Base-by-base conservation (phyloP, 2,797 vertebrate species). In the Champsocephalus esox region DNA sequence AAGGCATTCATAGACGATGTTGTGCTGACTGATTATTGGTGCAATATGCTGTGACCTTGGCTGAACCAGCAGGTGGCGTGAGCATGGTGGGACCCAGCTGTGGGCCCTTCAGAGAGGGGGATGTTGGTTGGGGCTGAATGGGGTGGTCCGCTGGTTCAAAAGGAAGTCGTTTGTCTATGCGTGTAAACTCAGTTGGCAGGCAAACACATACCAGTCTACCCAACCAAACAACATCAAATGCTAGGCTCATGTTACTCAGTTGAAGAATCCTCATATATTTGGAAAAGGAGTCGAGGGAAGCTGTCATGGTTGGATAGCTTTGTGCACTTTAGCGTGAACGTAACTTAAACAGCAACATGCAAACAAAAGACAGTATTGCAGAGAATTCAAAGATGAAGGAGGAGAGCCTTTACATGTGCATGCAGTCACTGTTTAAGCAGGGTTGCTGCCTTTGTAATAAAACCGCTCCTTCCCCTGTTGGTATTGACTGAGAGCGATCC, bases 1-100 rank as follows among this genome's bases (percentile, higher is more conserved):
- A 11, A 38, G 48, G 58, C 41, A 51, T 74, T 66, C 32, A 12
- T 49, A 46, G 17, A 24, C 17, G 19, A 38, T 52, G 13, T 17
- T 50, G 58, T n/a, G 48, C 6, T 8, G 2, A 69, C 62, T 51
- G 51, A 67, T 62, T 54, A 77, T 66, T 71, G 55, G 2, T 56
- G 48, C 50, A 64, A 81, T 75, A 44, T 62, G 55, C 57, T 76
- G 48, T 78, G 78, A 84, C 80, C 65, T 83, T 74, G 72, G 32
- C 45, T 84, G 67, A 77, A 71, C 89, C 91, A 93, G 90, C 83
- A 94, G 90, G 89, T 88, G 93, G 92, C 87, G 59, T 77, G 65
- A 81, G 58, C 67, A 70, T 8, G 52, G 71, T 57, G 66, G 71
- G 34, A 9, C 21, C 56, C 60, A 49, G 66, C 64, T 77, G 66